A percentile compares a stretch with the other conserved stretches of the same genome.
phyloP scores from a whole-genome alignment of 2,113 vertebrate genomes.

The Rhagologus leucostigma region DNA sequence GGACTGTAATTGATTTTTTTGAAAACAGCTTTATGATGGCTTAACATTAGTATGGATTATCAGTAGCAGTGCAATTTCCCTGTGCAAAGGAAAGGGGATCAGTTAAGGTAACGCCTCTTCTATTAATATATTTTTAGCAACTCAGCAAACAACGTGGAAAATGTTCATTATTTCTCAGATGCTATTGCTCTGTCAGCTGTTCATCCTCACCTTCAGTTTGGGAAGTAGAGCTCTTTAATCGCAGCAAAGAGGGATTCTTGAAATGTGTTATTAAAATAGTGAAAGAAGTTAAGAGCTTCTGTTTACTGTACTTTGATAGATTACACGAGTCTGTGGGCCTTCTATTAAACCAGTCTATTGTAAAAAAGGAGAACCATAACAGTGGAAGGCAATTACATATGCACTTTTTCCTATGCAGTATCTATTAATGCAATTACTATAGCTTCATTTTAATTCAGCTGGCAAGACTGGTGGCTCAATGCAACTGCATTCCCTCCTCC shows the following conservation, averaged over 20 bases:
- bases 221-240: not conserved
- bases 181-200: not conserved
- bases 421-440: not conserved
- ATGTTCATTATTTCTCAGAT: not conserved
- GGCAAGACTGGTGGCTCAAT: not conserved
- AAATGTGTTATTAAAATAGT: not conserved
- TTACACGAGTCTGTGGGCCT: not conserved
- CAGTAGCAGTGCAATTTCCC: not conserved
- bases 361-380: not conserved
- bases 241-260: not conserved
- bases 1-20: conserved; percentile 9
- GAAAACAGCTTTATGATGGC: not conserved
- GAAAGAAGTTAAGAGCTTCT: not conserved
- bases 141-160: not conserved
- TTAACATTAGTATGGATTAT: not conserved
- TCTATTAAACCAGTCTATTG: not conserved
- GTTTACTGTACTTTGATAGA: not conserved
- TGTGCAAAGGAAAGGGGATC: not conserved
- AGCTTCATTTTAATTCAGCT: not conserved
- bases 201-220: not conserved
- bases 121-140: not conserved
- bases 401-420: not conserved
- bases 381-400: not conserved
- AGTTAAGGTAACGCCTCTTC: not conserved
- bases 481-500: not conserved